Base-by-base conservation (phyloP, 2,797 vertebrate genomes). In the Eupleurogrammus muticus region DNA sequence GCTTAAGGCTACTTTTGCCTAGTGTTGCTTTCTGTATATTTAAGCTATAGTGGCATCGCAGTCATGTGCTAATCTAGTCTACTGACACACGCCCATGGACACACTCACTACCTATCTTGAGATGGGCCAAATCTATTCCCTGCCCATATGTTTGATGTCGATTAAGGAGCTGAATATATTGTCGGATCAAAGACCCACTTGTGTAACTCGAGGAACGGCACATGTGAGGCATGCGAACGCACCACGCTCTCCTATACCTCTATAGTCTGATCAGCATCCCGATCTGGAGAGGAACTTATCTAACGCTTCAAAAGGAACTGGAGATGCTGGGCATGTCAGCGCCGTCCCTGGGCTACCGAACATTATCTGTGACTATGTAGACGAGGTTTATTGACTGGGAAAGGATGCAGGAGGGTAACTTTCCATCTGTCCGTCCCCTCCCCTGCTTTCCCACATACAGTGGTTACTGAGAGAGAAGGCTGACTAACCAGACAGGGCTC, bases 131-230 rank as follows among this genome's bases (percentile, higher is more conserved):
- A 64, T 79, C 81, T 82, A 87, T 80, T 79, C 79, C 73, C 84
- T 64, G 59, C 77, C 73, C 80, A 38, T 86, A 83, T 83, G 87
- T 90, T 89, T 86, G 81, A 90, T 86, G 86, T 57, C 77, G 85
- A 87, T 86, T 87, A 91, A 87, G 89, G 86, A 85, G 62, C 68
- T n/a, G n/a, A n/a, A n/a, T n/a, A n/a, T n/a, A n/a, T n/a, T n/a
- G 65, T 91, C 86, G 76, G 85, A 84, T 89, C 83, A 92, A 89
- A 91, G 84, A 51, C 68, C 70, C 72, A 51, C 72, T n/a, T 78
- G 70, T 76, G 80, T 82, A 78, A 87, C 13, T 23, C 44, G 62
- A 75, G 63, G 75, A 88, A 75, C 58, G 68, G 51, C 62, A 73
- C 73, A 63, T 62, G 56, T 28, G 47, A 70, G 57, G 47, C 71